Evolutionary conservation across 2,888 invertebrate species (phyloP), one percentile per base, ranked within the genome.

Genomic region (Eulithis testata): DNA sequence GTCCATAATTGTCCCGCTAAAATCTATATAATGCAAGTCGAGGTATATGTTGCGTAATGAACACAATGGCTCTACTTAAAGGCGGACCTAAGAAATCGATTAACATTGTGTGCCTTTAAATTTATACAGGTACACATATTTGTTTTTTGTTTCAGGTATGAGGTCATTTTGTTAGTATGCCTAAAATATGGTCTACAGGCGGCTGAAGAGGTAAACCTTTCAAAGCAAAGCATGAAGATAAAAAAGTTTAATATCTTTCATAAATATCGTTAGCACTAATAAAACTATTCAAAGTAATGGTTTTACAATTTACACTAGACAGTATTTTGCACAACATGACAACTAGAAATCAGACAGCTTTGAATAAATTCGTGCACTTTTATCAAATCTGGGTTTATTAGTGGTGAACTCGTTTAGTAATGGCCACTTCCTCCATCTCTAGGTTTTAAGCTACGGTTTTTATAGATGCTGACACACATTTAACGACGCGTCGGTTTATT

Each of bases 381-480:
- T 70, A 79, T 71, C 69, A 78, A 80, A 82, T 78, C 74, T 74
- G 74, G 76, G 78, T 86, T 86, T 83, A 85, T 85, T 81, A 79
- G 76, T 74, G 70, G 73, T 76, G 73, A 72, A 72, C 78, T 78
- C 73, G 72, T 86, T 83, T 79, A 78, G 78, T 85, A 82, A 87
- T 85, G 80, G 74, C 81, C 66, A 73, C 79, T 86, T 87, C 88
- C 84, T 83, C 75, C 77, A 79, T 74, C 77, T 73, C 73, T 75
- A 76, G 75, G 79, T 84, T 80, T 85, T 76, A 78, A 77, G 78
- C 86, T 83, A 83, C 84, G 72, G 71, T 76, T 67, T 76, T 80
- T 78, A 81, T 81, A 79, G 77, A 76, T 78, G 78, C 76, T 85
- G 89, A 88, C 87, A 86, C 74, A 84, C 69, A 82, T 86, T 85